Base-by-base conservation (phyloP, 2,888 invertebrate species). In the Tenthredo amoena region DNA sequence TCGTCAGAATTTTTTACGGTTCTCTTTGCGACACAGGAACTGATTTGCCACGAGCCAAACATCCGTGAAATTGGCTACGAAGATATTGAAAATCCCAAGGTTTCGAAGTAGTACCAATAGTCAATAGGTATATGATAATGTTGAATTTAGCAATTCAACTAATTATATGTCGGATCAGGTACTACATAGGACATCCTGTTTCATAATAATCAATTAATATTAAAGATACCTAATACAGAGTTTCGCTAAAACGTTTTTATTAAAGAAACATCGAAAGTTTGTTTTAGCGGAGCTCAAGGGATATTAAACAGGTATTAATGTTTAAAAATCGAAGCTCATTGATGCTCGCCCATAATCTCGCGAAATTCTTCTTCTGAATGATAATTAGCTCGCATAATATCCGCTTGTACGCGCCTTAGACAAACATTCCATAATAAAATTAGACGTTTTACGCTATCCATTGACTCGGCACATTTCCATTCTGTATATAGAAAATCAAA, bases 91-190 rank as follows among this genome's bases (percentile, higher is more conserved):
- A 71, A 71, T 71, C 34, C 4, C 71, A 71, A 71, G 71, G 71
- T 71, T 37, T 37, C 18, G 18, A 9, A 37, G 37, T 71, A 31
- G n/a, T n/a, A n/a, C n/a, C 71, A 37, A 10, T 26, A 71, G 71
- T 71, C 37, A 37, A 71, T 71, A 71, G 71, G 34, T 71, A 71
- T 71, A 71, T 71, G 71, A 71, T 71, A 71, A 71, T 71, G 34
- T 37, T 18, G 2, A n/a, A 71, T 37, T 71, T 68, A 26, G 68
- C 34, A 68, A 15, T 31, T 68, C 68, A 68, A 68, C 34, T 68
- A 31, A 68, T 68, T 34, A 31, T 34, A 4, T 12, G 26, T 68
- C 68, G 68, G 31, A 68, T 55, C n/a, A n/a, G 55, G 55, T 47
- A 43, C 10, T 50, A 55, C 55, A 7, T 55, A 26, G 26, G 21